Conservation (phyloP, 2,888 invertebrate genomes). For the Pristionchus japonicus region DNA sequence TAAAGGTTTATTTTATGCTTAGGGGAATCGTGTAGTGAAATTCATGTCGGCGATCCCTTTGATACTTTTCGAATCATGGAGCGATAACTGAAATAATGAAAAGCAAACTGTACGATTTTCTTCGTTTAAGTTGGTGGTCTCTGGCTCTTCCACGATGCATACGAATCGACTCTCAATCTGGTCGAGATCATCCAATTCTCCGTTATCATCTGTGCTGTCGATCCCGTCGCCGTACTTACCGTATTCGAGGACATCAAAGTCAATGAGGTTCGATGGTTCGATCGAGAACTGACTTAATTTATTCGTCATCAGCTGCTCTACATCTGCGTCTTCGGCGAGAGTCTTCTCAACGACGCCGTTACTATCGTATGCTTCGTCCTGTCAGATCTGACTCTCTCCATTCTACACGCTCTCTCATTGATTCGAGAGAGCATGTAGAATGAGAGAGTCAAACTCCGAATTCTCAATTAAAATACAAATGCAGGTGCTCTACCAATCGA, state of each 20-base stretch:
- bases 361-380: slow-evolving; percentile 83
- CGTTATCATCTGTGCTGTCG: slow-evolving; percentile 65
- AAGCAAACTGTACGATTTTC: no score
- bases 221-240: slow-evolving; percentile 71
- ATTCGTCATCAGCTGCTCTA: slow-evolving; percentile 76
- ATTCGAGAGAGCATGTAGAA: neutral
- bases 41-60: no score
- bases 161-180: slow-evolving; percentile 45
- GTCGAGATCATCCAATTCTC: slow-evolving; percentile 65
- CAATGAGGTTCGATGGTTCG: slow-evolving; percentile 54
- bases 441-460: neutral
- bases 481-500: slow-evolving; percentile 68
- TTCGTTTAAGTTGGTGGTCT: slow-evolving; percentile 61
- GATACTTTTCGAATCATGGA: no score
- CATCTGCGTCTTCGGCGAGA: slow-evolving; percentile 98
- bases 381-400: neutral
- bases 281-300: neutral
- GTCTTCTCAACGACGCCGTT: slow-evolving; percentile 95
- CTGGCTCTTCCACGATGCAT: slow-evolving; percentile 58
- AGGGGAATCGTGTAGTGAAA: no score
- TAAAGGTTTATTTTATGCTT: no score
- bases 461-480: no score
- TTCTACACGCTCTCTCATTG: neutral
- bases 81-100: no score
- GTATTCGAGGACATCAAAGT: slow-evolving; percentile 72